Evolutionary conservation across 1,140 invertebrate genomes (phyloP).

Genomic region (Caenorhabditis latens): DNA sequence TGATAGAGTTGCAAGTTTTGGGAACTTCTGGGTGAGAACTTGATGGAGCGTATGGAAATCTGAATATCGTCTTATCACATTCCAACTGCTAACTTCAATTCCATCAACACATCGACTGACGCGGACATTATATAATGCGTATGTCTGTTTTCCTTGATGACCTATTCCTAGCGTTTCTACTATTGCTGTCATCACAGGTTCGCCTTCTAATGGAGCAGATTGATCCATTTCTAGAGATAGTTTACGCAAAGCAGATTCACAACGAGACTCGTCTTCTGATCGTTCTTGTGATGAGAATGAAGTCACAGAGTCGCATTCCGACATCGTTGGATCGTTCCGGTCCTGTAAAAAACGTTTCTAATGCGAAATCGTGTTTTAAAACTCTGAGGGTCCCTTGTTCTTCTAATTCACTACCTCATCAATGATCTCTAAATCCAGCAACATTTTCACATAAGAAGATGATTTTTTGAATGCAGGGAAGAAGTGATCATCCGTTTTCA

Average conservation of each 20-base stretch:
- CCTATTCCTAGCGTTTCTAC: constrained; percentile 77
- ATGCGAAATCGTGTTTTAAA: neutral
- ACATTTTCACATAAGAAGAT: constrained; percentile 83
- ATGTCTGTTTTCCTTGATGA: constrained; percentile 83
- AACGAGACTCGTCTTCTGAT: constrained; percentile 8
- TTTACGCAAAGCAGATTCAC: neutral
- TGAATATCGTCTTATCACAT: constrained; percentile 84
- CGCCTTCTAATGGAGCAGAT: constrained; percentile 39
- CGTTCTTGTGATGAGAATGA: constrained; percentile 34
- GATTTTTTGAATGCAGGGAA: constrained; percentile 84
- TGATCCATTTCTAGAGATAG: neutral
- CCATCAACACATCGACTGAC: constrained; percentile 80
- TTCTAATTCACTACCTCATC: constrained; percentile 71
- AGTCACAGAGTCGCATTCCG: constrained; percentile 16
- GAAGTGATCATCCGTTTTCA: constrained; percentile 82
- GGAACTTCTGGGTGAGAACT: constrained; percentile 82
- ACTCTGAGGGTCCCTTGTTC: too few relatives aligned
- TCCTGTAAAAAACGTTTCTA: neutral
- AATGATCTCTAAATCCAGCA: constrained; percentile 85
- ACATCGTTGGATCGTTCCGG: constrained; percentile 17
- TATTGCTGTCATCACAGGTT: constrained; percentile 63
- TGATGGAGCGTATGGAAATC: constrained; percentile 90
- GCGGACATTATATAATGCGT: constrained; percentile 90
- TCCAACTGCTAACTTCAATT: constrained; percentile 82
- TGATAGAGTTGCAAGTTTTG: constrained; percentile 84